phyloP scores from a whole-genome alignment of 1,140 invertebrate species.

The Drosophila lacertosa region DNA sequence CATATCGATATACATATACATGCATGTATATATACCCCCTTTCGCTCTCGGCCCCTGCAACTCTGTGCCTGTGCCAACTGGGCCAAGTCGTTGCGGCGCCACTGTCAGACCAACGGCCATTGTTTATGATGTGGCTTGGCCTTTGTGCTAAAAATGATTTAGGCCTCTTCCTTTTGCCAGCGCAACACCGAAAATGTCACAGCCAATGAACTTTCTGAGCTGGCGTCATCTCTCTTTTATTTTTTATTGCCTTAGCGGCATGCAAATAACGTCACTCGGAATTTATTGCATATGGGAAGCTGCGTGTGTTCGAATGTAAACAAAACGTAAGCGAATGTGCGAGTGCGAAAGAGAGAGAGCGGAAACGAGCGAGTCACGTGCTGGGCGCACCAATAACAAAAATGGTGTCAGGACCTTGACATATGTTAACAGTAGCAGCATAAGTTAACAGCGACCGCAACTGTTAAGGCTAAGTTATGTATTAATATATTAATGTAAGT shows the following conservation, averaged over 20 bases:
- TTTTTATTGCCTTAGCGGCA: constrained; percentile 5
- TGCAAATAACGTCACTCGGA: constrained; percentile 1
- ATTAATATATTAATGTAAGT: constrained; percentile 25
- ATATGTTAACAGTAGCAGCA: constrained; percentile 15
- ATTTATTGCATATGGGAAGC: constrained; percentile 16
- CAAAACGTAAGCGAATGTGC: constrained; percentile 1
- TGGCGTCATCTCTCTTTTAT: constrained; percentile 1
- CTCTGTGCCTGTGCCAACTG: constrained; percentile 19
- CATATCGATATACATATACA: not conserved
- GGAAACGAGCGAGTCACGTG: constrained; percentile 41
- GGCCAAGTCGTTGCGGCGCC: constrained; percentile 28
- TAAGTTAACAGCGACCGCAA: constrained; percentile 18
- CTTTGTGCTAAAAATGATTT: constrained; percentile 13
- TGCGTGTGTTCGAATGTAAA: constrained; percentile 31
- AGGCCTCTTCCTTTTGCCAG: constrained; percentile 2
- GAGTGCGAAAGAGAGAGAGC: constrained; percentile 1
- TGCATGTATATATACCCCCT: not conserved
- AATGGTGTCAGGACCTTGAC: constrained; percentile 76
- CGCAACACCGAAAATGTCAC: not conserved
- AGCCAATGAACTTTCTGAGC: constrained; percentile 10
- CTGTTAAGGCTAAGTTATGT: constrained; percentile 60
- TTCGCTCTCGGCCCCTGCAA: not conserved
- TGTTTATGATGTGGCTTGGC: constrained; percentile 12
- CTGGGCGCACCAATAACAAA: not conserved
- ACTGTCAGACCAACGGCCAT: constrained; percentile 1